These are phyloP conservation scores for Smutsia gigantea DNA, from an alignment of 2,797 vertebrate genomes.

Conservation along the genomic window DNA sequence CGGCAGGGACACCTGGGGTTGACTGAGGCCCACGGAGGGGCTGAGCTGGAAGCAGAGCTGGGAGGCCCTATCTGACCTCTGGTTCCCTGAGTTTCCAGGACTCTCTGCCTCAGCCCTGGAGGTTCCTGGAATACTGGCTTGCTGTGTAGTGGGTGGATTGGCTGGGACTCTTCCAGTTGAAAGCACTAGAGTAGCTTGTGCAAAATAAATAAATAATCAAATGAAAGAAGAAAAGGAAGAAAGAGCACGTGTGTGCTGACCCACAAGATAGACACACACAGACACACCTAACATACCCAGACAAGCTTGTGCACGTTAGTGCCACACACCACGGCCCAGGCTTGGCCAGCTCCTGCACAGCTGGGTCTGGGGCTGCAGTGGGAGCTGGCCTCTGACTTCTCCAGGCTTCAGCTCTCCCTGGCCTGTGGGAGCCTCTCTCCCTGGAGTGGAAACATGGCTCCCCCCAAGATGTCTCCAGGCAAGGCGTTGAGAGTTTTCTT, in stretches of 20 bases:
- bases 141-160: rapidly evolving
- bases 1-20: background rate
- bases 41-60: background rate
- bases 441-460: background rate
- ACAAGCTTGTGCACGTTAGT: background rate
- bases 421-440: no score
- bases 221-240: background rate
- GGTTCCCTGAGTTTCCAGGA: background rate
- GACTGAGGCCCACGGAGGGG: background rate
- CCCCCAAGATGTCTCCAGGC: no score
- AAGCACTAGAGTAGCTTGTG: background rate
- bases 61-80: background rate
- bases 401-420: background rate
- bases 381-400: background rate
- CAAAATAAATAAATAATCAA: background rate
- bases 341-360: background rate
- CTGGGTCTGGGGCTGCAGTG: background rate
- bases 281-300: no score
- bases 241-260: no score
- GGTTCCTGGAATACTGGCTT: background rate
- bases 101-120: rapidly evolving
- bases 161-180: background rate
- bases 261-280: no score
- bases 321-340: rapidly evolving
- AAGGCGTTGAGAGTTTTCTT: background rate